A percentile compares a stretch with the other conserved stretches of the same genome.
phyloP scores from a whole-genome alignment of 2,888 invertebrate genomes.

The Tromatobia lineatoria region DNA sequence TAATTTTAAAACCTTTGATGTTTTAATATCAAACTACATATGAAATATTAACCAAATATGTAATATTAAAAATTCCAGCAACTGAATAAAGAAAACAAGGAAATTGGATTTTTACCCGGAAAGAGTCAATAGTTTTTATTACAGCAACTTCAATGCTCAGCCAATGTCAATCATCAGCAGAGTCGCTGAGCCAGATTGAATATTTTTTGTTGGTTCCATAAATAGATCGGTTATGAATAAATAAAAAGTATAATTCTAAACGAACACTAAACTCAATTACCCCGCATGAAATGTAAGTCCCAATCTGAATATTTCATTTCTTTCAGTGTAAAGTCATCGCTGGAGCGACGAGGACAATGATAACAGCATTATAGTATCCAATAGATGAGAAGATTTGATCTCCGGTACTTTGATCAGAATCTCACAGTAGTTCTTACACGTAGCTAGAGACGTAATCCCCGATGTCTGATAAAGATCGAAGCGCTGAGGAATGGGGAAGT shows the following conservation, averaged over 20 bases:
- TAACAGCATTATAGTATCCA: conserved; percentile 30
- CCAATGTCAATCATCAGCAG: no score
- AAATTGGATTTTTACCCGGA: no score
- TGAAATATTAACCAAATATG: no score
- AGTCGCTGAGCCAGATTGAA: no score
- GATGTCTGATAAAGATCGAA: conserved; percentile 61
- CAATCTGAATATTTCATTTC: conserved; percentile 4
- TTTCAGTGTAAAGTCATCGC: not conserved
- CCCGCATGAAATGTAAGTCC: not conserved
- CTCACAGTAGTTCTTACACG: conserved; percentile 17
- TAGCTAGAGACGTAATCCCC: conserved; percentile 51
- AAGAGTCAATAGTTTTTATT: no score
- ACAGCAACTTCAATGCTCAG: no score
- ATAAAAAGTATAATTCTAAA: not conserved
- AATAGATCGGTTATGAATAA: no score
- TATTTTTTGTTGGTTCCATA: no score
- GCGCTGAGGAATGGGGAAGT: conserved; percentile 9
- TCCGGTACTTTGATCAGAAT: conserved; percentile 24
- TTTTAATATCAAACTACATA: no score
- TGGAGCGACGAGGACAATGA: conserved; percentile 6
- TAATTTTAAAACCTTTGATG: no score
- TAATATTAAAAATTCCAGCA: no score
- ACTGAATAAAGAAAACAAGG: no score
- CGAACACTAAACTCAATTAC: not conserved
- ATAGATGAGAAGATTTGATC: conserved; percentile 41